Evolutionary conservation across 35 echinoderm and acorn worm species (phyloP), one percentile per base, ranked within the genome.

Genomic region (Diadema setosum): DNA sequence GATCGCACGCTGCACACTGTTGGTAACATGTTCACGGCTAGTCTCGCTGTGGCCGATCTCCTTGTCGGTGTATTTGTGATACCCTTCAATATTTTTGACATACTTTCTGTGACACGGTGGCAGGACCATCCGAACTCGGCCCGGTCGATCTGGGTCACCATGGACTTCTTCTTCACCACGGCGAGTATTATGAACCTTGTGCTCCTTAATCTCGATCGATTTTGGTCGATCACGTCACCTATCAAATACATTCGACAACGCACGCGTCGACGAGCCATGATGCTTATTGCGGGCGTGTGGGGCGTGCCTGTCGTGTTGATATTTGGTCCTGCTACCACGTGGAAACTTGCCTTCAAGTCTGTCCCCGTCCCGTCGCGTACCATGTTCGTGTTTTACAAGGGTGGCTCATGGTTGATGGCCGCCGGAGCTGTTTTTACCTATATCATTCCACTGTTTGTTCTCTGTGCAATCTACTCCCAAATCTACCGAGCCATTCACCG

Each of bases 401-500:
- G 46, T 15, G 89, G 93, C 34, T 52, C 82, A 3, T 99, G 96
- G 96, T 84, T 95, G 37, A 92, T 99, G 82, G 90, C 61, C 26
- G 57, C 86, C 12, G 84, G 86, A 57, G 69, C 96, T 27, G 49
- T 99, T 5, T 87, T 90, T 41, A 88, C 95, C 14, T 99, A 92
- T 85, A 89, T 99, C 83, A 95, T 95, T 85, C 96, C 96, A 43
- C 70, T 99, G 18, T 80, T 85, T 26, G 55, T 92, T 29, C 80
- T 94, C 5, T 99, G 92, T 90, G 93, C 81, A 90, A 99, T 99
- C 43, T 99, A 94, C 81, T 91, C 89, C 27, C 93, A 89, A 61
- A 99, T 99, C 45, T 95, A 95, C 58, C 85, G 86, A 42, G 93
- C 92, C 33, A 86, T 99, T 64, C 93, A 92, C 52, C 73, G 75